Evolutionary conservation across 2,113 vertebrate genomes (phyloP).

Genomic region (Petrocephalus microphthalmus): DNA sequence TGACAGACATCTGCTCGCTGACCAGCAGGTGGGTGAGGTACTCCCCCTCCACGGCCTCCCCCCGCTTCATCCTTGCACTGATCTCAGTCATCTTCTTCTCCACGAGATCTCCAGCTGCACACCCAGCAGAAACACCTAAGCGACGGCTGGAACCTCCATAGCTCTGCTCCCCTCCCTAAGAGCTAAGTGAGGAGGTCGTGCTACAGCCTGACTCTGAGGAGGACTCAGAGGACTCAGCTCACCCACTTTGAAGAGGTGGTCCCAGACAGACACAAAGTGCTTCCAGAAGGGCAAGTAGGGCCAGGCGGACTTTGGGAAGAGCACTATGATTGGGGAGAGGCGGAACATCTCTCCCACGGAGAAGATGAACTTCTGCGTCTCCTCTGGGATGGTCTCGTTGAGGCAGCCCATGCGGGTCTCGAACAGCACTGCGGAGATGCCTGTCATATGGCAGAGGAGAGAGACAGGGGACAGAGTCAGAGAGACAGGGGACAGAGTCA

Average conservation of each 20-base stretch:
- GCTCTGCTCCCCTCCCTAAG: not conserved
- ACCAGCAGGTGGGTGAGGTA: slow-evolving; percentile 71
- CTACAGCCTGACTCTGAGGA: not conserved
- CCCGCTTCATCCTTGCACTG: slow-evolving; percentile 41
- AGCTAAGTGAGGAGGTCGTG: not conserved
- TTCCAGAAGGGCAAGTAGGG: slow-evolving; percentile 62
- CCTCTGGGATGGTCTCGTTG: slow-evolving; percentile 52
- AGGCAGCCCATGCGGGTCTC: slow-evolving; percentile 66
- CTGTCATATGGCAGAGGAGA: slow-evolving; percentile 33
- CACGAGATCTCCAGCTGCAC: slow-evolving; percentile 58
- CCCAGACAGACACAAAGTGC: slow-evolving; percentile 59
- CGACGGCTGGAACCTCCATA: not conserved
- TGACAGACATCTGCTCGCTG: slow-evolving; percentile 57
- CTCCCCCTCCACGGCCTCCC: slow-evolving; percentile 53
- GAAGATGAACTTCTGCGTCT: slow-evolving; percentile 63
- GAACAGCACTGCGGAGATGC: slow-evolving; percentile 63
- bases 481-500: too few species aligned
- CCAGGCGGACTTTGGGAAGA: slow-evolving; percentile 59
- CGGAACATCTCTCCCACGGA: slow-evolving; percentile 66
- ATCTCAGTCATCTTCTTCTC: slow-evolving; percentile 61
- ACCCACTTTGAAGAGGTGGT: slow-evolving; percentile 64
- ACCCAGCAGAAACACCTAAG: not conserved
- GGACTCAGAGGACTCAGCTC: slow-evolving; percentile 27
- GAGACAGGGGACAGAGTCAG: too few species aligned
- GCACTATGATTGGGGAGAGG: slow-evolving; percentile 50